phyloP scores from a whole-genome alignment of 1,140 invertebrate genomes.

The Antheraea mylitta region DNA sequence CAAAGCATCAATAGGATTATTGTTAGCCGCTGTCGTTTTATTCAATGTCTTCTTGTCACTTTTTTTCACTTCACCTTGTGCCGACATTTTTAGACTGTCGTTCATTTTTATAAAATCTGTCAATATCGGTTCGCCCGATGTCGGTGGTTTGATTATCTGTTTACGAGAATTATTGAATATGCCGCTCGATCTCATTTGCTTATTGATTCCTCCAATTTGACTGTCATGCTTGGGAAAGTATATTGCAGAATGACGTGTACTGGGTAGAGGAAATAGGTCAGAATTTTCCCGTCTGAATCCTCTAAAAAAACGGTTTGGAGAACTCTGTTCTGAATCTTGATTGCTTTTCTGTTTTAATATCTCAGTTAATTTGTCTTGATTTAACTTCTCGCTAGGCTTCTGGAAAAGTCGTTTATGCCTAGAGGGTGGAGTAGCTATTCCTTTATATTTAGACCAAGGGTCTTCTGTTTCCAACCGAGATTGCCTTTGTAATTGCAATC shows the following conservation, averaged over 20 bases:
- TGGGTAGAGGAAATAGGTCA: conserved; percentile 86
- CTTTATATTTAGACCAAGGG: conserved; percentile 71
- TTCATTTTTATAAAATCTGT: conserved; percentile 85
- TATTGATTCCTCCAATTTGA: conserved; percentile 62
- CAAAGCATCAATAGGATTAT: conserved; percentile 62
- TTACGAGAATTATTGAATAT: conserved; percentile 83
- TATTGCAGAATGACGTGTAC: conserved; percentile 87
- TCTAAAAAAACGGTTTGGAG: conserved; percentile 84
- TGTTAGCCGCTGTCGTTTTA: conserved; percentile 34
- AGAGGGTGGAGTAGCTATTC: conserved; percentile 66
- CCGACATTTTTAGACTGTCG: conserved; percentile 70
- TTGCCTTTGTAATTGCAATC: conserved; percentile 60
- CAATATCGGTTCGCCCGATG: conserved; percentile 83
- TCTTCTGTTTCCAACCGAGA: conserved; percentile 69
- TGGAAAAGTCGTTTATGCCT: conserved; percentile 62
- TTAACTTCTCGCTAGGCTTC: conserved; percentile 57
- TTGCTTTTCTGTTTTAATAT: conserved; percentile 78
- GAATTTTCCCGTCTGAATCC: conserved; percentile 91
- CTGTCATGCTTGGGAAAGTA: conserved; percentile 78
- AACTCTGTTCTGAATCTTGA: conserved; percentile 84
- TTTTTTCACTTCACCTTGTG: conserved; percentile 54
- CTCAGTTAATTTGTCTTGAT: conserved; percentile 66
- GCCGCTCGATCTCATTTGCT: conserved; percentile 80
- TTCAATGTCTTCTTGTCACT: conserved; percentile 43
- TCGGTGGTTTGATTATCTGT: conserved; percentile 71